A percentile compares a stretch with the other conserved stretches of the same genome.
Conservation (phyloP, 1,140 invertebrate species). For the Hydropsyche tenuis region DNA sequence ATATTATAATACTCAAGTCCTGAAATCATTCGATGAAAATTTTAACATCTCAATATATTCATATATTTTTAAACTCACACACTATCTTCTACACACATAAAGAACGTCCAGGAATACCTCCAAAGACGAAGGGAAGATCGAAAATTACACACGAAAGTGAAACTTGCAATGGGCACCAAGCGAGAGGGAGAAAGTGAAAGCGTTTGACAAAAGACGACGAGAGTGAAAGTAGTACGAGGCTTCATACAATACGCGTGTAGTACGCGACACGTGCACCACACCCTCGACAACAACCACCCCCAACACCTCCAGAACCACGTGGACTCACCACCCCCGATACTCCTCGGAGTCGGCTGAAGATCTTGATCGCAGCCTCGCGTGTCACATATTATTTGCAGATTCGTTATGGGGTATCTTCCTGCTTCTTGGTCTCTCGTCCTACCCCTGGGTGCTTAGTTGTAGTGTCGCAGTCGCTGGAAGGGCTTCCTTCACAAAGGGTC, state of each 20-base stretch:
- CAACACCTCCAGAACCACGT: background rate
- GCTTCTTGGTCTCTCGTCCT: background rate
- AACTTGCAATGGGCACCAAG: too few species aligned
- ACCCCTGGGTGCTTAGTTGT: background rate
- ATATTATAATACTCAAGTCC: too few species aligned
- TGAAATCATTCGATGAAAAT: too few species aligned
- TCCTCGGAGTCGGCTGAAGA: background rate
- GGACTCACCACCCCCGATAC: background rate
- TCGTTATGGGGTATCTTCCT: background rate
- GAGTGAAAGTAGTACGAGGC: conserved; percentile 47
- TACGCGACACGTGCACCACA: conserved; percentile 40
- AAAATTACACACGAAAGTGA: conserved; percentile 44
- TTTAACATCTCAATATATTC: too few species aligned
- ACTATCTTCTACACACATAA: too few species aligned
- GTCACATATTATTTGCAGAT: too few species aligned
- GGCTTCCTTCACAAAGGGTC: conserved; percentile 43
- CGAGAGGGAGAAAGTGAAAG: conserved; percentile 49
- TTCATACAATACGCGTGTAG: conserved; percentile 40
- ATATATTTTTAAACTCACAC: too few species aligned
- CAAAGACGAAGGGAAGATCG: conserved; percentile 31
- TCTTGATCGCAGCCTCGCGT: too few species aligned
- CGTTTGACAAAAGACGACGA: conserved; percentile 46
- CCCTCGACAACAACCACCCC: background rate
- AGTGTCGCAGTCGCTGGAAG: conserved; percentile 7
- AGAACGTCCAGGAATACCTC: too few species aligned